Evolutionary conservation across 2,797 vertebrate genomes (phyloP), one percentile per base, ranked within the genome.

Genomic region (Antennarius maculatus): DNA sequence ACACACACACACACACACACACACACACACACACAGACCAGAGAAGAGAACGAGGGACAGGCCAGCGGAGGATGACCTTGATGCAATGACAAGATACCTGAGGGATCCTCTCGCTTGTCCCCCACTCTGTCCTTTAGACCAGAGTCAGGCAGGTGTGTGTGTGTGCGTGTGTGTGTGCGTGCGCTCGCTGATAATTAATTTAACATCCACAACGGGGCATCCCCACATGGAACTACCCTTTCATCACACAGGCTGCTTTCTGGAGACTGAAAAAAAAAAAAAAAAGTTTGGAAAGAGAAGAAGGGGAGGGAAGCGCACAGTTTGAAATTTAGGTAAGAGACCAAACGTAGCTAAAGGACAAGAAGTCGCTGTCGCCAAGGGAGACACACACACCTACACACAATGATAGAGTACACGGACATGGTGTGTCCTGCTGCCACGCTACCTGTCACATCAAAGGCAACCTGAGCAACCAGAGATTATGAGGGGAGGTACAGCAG

Each of bases 391-490:
- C 37, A 39, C 37, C 7, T 8, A 39, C 37, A 39, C 74, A 68
- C 52, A 53, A 4, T 46, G 7, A n/a, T 47, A 23, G 13, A 42
- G 15, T 18, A 64, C 53, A 65, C 54, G 68, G 31, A 23, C 42
- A 61, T 16, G 17, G 66, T 10, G 56, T 23, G 68, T 49, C 76
- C 63, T 66, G 66, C 76, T 82, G 76, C 72, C 77, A 76, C 67
- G 70, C 66, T 80, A 79, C 81, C 82, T 90, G 89, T 89, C 90
- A 92, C 90, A 91, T 90, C 82, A 92, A 91, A 91, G 89, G 74
- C 61, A 74, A 74, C 76, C 77, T 79, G 79, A 80, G 71, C 82
- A 88, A 70, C 83, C 68, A 67, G 68, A 79, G 81, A 82, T 64
- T 58, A 67, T 69, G 69, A 66, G 60, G 85, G 80, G 81, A 79